These are phyloP conservation scores for Bujurquina vittata DNA, from an alignment of 2,113 vertebrate species.

Conservation along the genomic window DNA sequence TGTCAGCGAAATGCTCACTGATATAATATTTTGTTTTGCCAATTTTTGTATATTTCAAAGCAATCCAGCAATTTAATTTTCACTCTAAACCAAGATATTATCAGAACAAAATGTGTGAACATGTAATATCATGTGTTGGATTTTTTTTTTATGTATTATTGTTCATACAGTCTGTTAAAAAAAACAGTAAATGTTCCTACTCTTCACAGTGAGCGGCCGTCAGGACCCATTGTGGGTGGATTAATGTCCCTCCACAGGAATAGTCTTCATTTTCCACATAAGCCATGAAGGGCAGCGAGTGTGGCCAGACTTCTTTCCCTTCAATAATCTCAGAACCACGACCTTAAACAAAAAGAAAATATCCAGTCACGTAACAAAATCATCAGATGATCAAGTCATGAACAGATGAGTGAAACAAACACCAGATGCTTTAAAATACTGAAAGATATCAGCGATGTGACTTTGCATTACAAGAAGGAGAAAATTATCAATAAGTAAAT, in stretches of 20 bases:
- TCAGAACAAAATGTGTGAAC: too few relatives aligned
- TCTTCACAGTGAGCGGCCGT: background rate
- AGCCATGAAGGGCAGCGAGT: background rate
- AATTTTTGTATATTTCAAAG: too few relatives aligned
- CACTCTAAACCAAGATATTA: too few relatives aligned
- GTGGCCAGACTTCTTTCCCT: background rate
- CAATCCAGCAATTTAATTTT: too few relatives aligned
- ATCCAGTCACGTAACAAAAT: background rate
- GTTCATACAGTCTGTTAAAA: too few relatives aligned
- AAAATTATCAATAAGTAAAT: background rate
- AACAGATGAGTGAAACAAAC: background rate
- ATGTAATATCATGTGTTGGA: too few relatives aligned
- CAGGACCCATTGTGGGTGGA: background rate
- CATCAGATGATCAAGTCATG: background rate
- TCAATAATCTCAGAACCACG: background rate
- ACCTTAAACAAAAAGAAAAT: background rate
- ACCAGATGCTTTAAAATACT: accelerated
- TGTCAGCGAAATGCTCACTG: too few relatives aligned
- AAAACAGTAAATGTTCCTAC: background rate
- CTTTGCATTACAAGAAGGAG: background rate
- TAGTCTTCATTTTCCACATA: accelerated
- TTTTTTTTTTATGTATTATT: too few relatives aligned
- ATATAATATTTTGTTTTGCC: too few relatives aligned
- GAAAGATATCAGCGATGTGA: background rate
- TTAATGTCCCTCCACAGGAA: background rate